Conservation (phyloP, 2,113 vertebrate genomes). For the Oenanthe oenanthe region DNA sequence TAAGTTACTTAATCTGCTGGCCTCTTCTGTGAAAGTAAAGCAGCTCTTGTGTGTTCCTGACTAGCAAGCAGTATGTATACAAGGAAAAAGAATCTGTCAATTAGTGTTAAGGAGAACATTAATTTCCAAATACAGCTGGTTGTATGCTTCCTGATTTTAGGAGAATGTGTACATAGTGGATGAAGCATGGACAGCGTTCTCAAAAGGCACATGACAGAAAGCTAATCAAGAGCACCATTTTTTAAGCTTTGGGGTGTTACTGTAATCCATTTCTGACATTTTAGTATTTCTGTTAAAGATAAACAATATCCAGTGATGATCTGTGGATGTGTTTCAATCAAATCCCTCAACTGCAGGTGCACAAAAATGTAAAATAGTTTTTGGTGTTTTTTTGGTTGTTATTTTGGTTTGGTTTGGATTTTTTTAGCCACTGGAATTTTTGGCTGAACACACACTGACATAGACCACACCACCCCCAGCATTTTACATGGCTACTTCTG, state of each 20-base stretch:
- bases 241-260: not conserved
- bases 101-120: not conserved
- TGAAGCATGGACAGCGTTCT: not conserved
- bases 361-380: not conserved
- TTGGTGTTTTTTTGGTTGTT: not conserved
- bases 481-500: not conserved
- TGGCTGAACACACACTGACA: not conserved
- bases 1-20: not conserved
- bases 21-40: not conserved
- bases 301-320: not conserved
- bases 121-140: not conserved
- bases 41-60: not conserved
- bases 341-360: not conserved
- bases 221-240: rapidly evolving
- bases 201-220: not conserved
- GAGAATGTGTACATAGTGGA: rapidly evolving
- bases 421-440: not conserved
- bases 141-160: not conserved
- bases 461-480: not conserved
- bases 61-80: not conserved
- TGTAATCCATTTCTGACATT: not conserved
- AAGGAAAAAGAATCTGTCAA: not conserved
- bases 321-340: not conserved
- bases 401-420: no score
- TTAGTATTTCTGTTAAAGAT: not conserved